Evolutionary conservation across 2,113 vertebrate genomes (phyloP), one percentile per base, ranked within the genome.

Genomic region (Takifugu bimaculatus): DNA sequence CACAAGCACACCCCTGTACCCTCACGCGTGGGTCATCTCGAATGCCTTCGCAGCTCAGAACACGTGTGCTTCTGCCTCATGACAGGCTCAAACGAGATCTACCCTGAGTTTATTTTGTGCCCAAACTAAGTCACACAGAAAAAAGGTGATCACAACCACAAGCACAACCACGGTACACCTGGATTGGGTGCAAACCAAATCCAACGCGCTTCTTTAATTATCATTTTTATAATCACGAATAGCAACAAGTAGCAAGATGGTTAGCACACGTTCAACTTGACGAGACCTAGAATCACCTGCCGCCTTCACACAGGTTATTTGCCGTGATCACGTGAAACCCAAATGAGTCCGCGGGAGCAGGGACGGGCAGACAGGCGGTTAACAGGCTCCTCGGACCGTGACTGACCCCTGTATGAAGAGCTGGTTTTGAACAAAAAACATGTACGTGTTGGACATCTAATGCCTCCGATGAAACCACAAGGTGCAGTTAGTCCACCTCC

Each of bases 161-260:
- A 79, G 72, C 72, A 20, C 81, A 76, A 73, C 7, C 85, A 88
- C 85, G 90, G 87, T 90, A 89, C 86, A 70, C 85, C 70, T 74
- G 77, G 63, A 80, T 78, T 83, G 80, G 87, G 82, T 88, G 87
- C 84, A 87, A 87, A 83, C 72, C 1, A 85, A 85, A 81, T 62
- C 6, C 58, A 78, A 74, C 1, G 6, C 78, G 56, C 35, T 68
- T 60, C 50, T 60, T 20, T 6, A 50, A 54, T 35, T 15, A 1
- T 50, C 54, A 51, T 54, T 25, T 54, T 57, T 20, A 20, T 20
- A 20, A 20, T 20, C 20, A 20, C 20, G 54, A 56, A 58, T 73
- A 80, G 70, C 54, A 6, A 1, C n/a, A 74, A 52, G 25, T 74
- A 74, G 54, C 70, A 59, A 2, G 54, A 70, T 58, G 53, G 47